Evolutionary conservation across 2,113 vertebrate species (phyloP), one percentile per base, ranked within the genome.

Genomic region (Drymodes brunneopygia): DNA sequence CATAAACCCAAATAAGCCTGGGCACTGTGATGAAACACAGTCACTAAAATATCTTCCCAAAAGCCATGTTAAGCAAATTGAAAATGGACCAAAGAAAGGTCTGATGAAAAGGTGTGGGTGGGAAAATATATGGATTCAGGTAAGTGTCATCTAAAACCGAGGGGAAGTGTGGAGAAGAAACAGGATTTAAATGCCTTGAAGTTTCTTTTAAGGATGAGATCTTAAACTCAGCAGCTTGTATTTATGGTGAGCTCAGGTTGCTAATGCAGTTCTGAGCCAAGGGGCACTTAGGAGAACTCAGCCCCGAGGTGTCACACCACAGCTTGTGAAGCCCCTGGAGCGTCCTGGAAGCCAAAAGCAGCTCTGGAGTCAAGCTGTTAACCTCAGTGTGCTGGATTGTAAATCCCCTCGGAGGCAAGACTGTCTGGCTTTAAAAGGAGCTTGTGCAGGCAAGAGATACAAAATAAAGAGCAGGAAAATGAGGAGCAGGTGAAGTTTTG

Each of bases 1-100:
- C 80, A 92, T 67, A 95, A 94, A 95, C 79, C 60, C 80, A 93
- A 90, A 86, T 80, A 88, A 94, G 73, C 24, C 48, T 73, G 61
- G 44, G 53, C 29, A 71, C 36, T 38, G 33, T 1, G 5, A 78
- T 78, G 40, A 92, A 94, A 78, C 62, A 77, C 21, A 81, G 48
- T 15, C 48, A 72, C 40, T 64, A 48, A 93, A 95, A 92, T 84
- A 89, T 72, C 91, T 67, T 89, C 65, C 61, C 40, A 36, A 88
- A 94, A 92, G 19, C 66, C 44, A 27, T 16, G 18, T 72, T 72
- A 71, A 86, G 53, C 65, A 74, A 51, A 84, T 70, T 88, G 81
- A 40, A 95, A 96, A 87, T 35, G 53, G 69, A 89, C 56, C 69
- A 65, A 78, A 94, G 64, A 64, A 89, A 33, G 19, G 40, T 40